Evolutionary conservation across 2,888 invertebrate species (phyloP), one percentile per base, ranked within the genome.

Genomic region (Hypercompe scribonia): DNA sequence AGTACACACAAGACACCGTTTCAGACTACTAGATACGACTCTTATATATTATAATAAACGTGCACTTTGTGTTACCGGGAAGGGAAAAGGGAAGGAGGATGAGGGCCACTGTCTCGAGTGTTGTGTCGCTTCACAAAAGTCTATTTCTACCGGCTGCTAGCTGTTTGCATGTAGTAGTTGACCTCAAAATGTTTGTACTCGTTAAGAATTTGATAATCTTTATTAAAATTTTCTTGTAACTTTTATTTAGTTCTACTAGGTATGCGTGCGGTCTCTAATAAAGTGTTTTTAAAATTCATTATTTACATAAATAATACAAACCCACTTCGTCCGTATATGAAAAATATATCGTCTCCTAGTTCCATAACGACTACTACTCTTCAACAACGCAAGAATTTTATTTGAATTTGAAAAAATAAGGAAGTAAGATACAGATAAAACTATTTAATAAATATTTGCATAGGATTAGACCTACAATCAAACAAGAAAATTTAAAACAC

Each of bases 291-390:
- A 31, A 0, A 39, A 31, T 28, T 28, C 33, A 73, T 18, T 21
- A 77, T 77, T 74, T 74, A 79, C 70, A 72, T 76, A 86, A 85
- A 80, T 72, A 81, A 92, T 94, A 94, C 94, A 89, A 94, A 95
- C 94, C 94, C 93, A 81, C 86, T 92, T 88, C 90, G 88, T 92
- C 92, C 93, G 86, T 92, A 87, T 82, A 90, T 89, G 88, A 90
- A 90, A 92, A 90, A 92, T 87, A 91, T 89, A 89, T 93, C 93
- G 82, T 94, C 93, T 72, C 90, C 93, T 92, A 94, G 90, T 89
- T 94, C 94, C 95, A 95, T 95, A 87, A 89, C 90, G 86, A 88
- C 89, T 89, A 54, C 84, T 87, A 88, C 79, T 63, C 75, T 73
- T 79, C 82, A 28, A 31, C 5, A 31, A 31, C 61, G 5, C 31